phyloP scores from a whole-genome alignment of 2,797 vertebrate species.

The Acrocephalus scirpaceus region DNA sequence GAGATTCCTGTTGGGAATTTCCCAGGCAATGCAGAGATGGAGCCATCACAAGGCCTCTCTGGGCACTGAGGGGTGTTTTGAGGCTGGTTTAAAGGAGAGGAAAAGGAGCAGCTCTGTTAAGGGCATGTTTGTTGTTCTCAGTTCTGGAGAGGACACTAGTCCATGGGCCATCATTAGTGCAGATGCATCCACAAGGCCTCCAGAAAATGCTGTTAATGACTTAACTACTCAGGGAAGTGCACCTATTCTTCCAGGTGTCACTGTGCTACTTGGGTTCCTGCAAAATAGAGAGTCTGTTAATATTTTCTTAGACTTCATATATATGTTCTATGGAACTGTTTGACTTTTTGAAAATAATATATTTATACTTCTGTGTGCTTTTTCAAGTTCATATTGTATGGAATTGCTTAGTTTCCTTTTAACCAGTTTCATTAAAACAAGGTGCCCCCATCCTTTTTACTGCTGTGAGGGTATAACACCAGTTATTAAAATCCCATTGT shows the following conservation, averaged over 20 bases:
- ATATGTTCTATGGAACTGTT: not conserved
- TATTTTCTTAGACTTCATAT: not conserved
- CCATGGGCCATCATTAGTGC: not conserved
- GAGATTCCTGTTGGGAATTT: not conserved
- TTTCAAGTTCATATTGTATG: not conserved
- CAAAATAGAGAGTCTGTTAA: not conserved
- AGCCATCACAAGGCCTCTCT: not conserved
- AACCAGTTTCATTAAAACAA: not conserved
- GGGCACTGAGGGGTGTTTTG: not conserved
- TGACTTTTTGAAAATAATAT: not conserved
- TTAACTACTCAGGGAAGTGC: not conserved
- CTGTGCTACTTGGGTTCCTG: not conserved
- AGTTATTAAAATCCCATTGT: slow-evolving; percentile 16
- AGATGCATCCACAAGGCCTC: not conserved
- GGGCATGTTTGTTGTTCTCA: not conserved
- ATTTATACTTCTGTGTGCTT: not conserved
- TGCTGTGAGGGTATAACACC: slow-evolving; percentile 17
- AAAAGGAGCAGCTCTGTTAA: not conserved
- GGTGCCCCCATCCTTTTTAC: not conserved
- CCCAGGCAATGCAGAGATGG: rapidly evolving
- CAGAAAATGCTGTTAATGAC: not conserved
- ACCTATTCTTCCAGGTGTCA: not conserved
- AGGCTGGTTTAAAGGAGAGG: not conserved
- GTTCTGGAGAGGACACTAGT: not conserved
- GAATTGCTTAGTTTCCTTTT: not conserved